Conservation (phyloP, 2,888 invertebrate genomes). For the Dyspetes luteomarginatus region DNA sequence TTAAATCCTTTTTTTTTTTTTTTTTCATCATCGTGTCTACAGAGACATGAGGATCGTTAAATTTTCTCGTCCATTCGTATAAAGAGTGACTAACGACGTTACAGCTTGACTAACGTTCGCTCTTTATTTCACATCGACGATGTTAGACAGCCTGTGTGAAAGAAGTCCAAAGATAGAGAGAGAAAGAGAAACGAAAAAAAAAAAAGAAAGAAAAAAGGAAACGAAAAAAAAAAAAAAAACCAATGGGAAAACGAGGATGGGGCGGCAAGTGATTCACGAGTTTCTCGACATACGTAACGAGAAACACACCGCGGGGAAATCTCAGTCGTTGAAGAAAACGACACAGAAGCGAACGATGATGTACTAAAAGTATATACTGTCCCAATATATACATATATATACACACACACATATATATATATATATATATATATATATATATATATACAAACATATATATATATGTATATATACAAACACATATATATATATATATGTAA, state of each 20-base stretch:
- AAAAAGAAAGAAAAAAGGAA: constrained; percentile 14
- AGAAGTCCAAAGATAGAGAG: neutral
- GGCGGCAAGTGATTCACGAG: constrained; percentile 68
- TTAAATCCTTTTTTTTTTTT: neutral
- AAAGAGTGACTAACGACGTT: constrained; percentile 42
- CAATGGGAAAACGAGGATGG: constrained; percentile 46
- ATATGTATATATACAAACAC: neutral
- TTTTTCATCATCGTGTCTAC: neutral
- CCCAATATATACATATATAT: neutral
- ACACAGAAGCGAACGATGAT: constrained; percentile 32
- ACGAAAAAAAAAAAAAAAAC: constrained; percentile 15
- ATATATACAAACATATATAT: neutral
- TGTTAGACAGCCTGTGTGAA: neutral
- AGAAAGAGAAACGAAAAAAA: constrained; percentile 15
- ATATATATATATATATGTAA: neutral
- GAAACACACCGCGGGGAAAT: constrained; percentile 62
- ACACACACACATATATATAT: neutral
- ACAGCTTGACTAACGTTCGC: constrained; percentile 37
- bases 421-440: neutral
- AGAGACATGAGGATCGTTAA: constrained; percentile 25
- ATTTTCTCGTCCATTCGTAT: constrained; percentile 16
- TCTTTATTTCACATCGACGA: constrained; percentile 48
- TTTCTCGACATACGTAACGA: constrained; percentile 67
- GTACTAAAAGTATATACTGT: constrained; percentile 25
- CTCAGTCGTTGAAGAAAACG: constrained; percentile 54